Percentiles rank a stretch among this genome's conserved stretches.
Evolutionary conservation across 2,113 vertebrate species (phyloP).

Genomic region (Narcine bancroftii): DNA sequence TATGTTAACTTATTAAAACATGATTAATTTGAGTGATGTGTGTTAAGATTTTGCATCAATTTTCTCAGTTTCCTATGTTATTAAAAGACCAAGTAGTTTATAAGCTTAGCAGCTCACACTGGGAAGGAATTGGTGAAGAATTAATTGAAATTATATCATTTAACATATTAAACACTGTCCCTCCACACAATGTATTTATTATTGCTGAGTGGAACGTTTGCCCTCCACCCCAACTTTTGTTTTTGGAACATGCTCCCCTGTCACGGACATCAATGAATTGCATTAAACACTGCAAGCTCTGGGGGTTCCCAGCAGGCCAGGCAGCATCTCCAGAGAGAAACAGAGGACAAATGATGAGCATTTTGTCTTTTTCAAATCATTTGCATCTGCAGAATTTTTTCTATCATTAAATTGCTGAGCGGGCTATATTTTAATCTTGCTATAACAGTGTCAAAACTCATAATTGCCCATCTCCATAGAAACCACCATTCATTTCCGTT

Average conservation of each 20-base stretch:
- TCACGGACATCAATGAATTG: no score
- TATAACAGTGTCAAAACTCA: background rate
- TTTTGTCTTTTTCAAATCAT: no score
- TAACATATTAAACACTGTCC: background rate
- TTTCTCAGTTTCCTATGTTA: background rate
- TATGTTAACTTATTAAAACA: background rate
- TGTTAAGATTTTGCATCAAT: background rate
- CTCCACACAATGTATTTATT: background rate
- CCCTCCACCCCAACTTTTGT: no score
- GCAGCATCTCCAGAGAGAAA: no score
- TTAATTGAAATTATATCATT: background rate
- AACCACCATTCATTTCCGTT: background rate
- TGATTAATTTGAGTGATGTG: background rate
- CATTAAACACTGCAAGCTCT: no score
- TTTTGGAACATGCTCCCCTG: no score
- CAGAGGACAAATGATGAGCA: no score
- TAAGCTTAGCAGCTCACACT: background rate
- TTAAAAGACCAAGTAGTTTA: background rate
- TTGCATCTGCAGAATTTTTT: no score
- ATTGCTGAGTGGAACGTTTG: no score
- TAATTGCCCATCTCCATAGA: background rate
- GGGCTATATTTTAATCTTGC: background rate
- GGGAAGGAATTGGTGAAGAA: background rate
- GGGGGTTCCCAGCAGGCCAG: no score
- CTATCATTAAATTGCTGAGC: background rate